A percentile compares a stretch with the other conserved stretches of the same genome.
These are phyloP conservation scores for Entelurus aequoreus DNA, from an alignment of 2,113 vertebrate species.

Conservation along the genomic window DNA sequence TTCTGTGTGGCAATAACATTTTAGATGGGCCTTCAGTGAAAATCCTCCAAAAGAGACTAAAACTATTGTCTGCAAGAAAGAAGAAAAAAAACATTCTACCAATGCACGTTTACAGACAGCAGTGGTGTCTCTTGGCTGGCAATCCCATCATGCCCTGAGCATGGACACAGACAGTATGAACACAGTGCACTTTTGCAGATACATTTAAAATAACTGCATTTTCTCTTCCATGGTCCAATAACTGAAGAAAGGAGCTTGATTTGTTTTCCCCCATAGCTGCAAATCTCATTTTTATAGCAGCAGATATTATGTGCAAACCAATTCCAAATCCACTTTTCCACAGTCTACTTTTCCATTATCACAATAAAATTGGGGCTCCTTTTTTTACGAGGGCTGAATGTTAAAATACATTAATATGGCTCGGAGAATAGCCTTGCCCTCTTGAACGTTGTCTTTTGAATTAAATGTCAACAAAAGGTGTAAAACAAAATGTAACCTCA, in stretches of 20 bases:
- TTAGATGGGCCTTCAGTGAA: background rate
- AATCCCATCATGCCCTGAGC: conserved; percentile 30
- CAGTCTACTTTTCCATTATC: conserved; percentile 69
- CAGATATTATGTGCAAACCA: conserved; percentile 68
- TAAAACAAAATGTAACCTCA: conserved; percentile 71
- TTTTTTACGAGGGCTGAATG: conserved; percentile 60
- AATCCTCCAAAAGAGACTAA: background rate
- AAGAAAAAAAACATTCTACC: background rate
- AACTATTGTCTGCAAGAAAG: too few relatives aligned
- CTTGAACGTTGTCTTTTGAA: conserved; percentile 67
- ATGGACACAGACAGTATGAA: conserved; percentile 39
- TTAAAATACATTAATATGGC: conserved; percentile 66
- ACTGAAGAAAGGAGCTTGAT: conserved; percentile 68
- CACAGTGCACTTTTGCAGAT: conserved; percentile 48
- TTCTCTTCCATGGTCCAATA: conserved; percentile 64
- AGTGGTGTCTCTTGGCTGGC: conserved; percentile 32
- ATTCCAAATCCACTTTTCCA: conserved; percentile 68
- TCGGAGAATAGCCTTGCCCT: conserved; percentile 59
- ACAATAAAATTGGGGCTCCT: conserved; percentile 65
- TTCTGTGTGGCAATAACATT: conserved; percentile 3
- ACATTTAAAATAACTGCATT: conserved; percentile 66
- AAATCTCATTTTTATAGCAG: conserved; percentile 68
- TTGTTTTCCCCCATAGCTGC: conserved; percentile 66
- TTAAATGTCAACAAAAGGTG: conserved; percentile 71
- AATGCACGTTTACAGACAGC: conserved; percentile 10